phyloP scores from a whole-genome alignment of 1,140 invertebrate species.

The Diorhabda elongata region DNA sequence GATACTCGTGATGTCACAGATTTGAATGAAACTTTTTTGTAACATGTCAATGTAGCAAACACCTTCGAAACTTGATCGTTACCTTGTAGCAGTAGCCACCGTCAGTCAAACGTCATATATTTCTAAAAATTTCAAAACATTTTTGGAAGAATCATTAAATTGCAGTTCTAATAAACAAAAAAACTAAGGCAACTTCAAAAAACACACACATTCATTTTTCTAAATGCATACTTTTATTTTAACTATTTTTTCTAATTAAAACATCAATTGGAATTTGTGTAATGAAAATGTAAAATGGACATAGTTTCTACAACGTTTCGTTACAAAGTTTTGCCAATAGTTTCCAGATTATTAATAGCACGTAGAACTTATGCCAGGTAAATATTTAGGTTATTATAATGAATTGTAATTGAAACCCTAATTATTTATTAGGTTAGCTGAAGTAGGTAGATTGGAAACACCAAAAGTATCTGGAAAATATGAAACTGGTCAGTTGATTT shows the following conservation, averaged over 20 bases:
- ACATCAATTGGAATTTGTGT: conserved; percentile 1
- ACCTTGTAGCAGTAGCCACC: too few species aligned
- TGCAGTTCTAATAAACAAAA: conserved; percentile 1
- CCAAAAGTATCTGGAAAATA: conserved; percentile 87
- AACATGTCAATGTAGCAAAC: too few species aligned
- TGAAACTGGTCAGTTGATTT: conserved; percentile 90
- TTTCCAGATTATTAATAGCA: conserved; percentile 22
- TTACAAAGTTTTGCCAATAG: conserved; percentile 26
- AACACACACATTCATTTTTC: too few species aligned
- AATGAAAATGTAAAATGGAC: conserved; percentile 36
- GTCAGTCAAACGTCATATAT: neutral
- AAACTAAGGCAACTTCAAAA: neutral
- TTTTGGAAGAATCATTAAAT: neutral
- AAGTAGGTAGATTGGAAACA: conserved; percentile 74
- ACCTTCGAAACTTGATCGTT: too few species aligned
- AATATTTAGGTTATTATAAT: neutral
- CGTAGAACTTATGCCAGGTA: conserved; percentile 31
- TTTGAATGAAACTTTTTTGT: too few species aligned
- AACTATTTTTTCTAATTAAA: neutral
- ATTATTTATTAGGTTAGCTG: conserved; percentile 58
- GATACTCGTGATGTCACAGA: too few species aligned
- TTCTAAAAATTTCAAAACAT: neutral
- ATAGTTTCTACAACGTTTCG: conserved; percentile 26
- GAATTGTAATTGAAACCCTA: neutral
- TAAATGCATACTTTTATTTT: neutral